Base-by-base conservation (phyloP, 2,888 invertebrate genomes). In the Lochmaea capreae region DNA sequence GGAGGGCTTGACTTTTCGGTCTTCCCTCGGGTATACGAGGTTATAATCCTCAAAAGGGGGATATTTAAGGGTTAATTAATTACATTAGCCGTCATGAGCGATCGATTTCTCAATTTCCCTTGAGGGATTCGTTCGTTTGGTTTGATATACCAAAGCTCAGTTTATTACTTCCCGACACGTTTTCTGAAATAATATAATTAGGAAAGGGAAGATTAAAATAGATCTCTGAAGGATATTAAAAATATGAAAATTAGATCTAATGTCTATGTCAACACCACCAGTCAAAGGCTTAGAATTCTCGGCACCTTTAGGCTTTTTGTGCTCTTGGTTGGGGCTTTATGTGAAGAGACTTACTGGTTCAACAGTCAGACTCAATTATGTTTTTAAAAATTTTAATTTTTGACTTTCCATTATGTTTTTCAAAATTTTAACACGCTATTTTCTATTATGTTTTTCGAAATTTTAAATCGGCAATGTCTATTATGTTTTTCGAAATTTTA, bases 1-100 rank as follows among this genome's bases (percentile, higher is more conserved):
- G 16, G 16, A 54, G 43, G 62, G 62, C 18, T 63, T 57, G 59
- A 67, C 67, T 67, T 67, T 59, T 67, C 22, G 49, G 59, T 67
- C 22, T n/a, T 57, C 67, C 59, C 67, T 59, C 16, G 59, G 59
- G 67, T 18, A 12, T 26, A 18, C 42, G 46, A 43, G 18, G 62
- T 18, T 42, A 46, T 59, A 59, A 67, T 67, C 67, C 59, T 46
- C 67, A 18, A 59, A 59, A 67, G 66, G 67, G 67, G 49, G 46
- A 67, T 67, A 67, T 67, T 67, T 67, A 59, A 59, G 67, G 59
- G 43, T 67, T 67, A 67, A 67, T 65, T 65, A 65, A 71, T 71
- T 71, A 71, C 57, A 71, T 65, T 58, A 65, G 58, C 65, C 14
- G 39, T 58, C 58, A 65, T 58, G 65, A 57, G 22, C 42, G 58